A percentile compares a stretch with the other conserved stretches of the same genome.
Conservation (phyloP, 2,888 invertebrate genomes). For the Tachina grossa region DNA sequence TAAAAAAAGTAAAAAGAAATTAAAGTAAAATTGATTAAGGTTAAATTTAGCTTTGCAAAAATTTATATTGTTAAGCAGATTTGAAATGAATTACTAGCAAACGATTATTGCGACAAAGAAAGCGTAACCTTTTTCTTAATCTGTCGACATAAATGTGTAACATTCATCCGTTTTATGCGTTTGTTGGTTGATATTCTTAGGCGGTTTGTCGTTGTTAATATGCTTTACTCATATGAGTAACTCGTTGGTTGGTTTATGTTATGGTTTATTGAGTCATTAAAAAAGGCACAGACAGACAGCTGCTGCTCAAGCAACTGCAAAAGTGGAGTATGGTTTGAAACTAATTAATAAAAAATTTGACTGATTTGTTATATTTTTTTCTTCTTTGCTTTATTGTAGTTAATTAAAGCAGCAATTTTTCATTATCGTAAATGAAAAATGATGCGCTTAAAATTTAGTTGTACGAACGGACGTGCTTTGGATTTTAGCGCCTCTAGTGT, state of each 20-base stretch:
- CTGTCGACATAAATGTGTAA: constrained; percentile 19
- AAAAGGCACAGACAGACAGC: constrained; percentile 4
- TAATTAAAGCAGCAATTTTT: too few species aligned
- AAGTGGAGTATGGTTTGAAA: constrained; percentile 1
- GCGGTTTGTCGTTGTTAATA: background rate
- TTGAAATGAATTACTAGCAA: background rate
- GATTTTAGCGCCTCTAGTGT: too few species aligned
- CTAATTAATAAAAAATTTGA: constrained; percentile 10
- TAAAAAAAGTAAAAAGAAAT: background rate
- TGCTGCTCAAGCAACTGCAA: background rate
- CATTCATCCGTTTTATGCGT: constrained; percentile 40
- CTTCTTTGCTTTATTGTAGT: background rate
- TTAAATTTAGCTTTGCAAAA: background rate
- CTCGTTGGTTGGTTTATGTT: constrained; percentile 37
- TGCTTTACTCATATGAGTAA: constrained; percentile 17
- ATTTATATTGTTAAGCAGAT: background rate
- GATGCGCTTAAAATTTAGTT: too few species aligned
- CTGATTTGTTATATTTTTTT: constrained; percentile 10
- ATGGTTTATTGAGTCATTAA: constrained; percentile 41
- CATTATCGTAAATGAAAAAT: too few species aligned
- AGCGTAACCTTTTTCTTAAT: constrained; percentile 63
- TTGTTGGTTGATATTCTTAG: background rate
- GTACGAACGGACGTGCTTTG: too few species aligned
- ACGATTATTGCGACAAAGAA: constrained; percentile 37
- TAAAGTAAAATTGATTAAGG: constrained; percentile 68